Base-by-base conservation (phyloP, 2,797 vertebrate species). In the Apogon hyalosoma region DNA sequence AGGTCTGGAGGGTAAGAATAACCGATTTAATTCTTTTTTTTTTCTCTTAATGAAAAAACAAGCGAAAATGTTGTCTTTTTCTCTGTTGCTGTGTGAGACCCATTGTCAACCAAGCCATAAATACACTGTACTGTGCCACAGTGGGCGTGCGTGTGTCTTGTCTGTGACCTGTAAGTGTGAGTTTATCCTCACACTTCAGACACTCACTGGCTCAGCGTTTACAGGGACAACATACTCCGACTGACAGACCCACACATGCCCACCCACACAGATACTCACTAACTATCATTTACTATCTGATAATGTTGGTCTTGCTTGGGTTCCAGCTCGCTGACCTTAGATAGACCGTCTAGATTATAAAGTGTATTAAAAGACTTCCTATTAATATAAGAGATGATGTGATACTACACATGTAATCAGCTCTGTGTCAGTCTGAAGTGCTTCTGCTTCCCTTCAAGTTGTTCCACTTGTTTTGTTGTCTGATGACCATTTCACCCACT, bases 381-480 rank as follows among this genome's bases (percentile, higher is more conserved):
- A 18, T 7, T 11, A 7, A 16, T 33, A 16, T 0, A 0, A 45
- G 40, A 53, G 10, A 14, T 3, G 2, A 4, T 55, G 19, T 33
- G 16, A 24, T 33, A 48, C 36, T 28, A 42, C 15, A 42, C 6
- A 52, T 21, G 41, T 19, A 51, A 39, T 39, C 36, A 12, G 33
- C 31, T 1, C 36, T 48, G 48, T 75, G 57, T 68, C 10, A 21
- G 40, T 12, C 45, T 69, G 2, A 73, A 83, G 75, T 61, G 67
- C 24, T 54, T 11, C 43, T 46, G 67, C 71, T 73, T 70, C 21
- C 18, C 3, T 61, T 68, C 33, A 71, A 71, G 77, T 36, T 63
- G 59, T 69, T 66, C 58, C 68, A 79, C 63, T 49, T 75, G 59
- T 24, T 56, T 21, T 11, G 39, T 18, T 45, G 65, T 60, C 21